Evolutionary conservation across 2,888 invertebrate species (phyloP), one percentile per base, ranked within the genome.

Genomic region (Microdon myrmicae): DNA sequence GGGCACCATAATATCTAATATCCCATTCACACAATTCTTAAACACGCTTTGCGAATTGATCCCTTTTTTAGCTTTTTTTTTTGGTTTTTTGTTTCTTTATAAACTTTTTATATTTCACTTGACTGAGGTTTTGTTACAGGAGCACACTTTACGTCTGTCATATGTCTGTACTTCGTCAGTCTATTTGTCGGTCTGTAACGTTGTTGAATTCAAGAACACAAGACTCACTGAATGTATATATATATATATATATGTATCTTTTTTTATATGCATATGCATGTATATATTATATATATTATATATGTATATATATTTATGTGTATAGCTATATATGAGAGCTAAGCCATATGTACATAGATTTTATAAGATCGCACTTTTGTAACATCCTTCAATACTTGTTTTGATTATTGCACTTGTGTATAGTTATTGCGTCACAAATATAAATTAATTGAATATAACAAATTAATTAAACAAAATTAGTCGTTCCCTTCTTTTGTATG

Each of bases 71-170:
- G 22, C 32, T 32, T 32, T 19, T 37, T 38, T 37, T 41, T n/a
- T n/a, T n/a, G n/a, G n/a, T n/a, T n/a, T n/a, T n/a, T 49, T 44
- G 35, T 34, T 37, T 55, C 48, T 55, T 55, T 34, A 20, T 39
- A 45, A 39, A 28, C 39, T 31, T 35, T 49, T 56, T 35, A 41
- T 35, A 54, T 54, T 47, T 56, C 38, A 56, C 34, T 49, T 55
- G n/a, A n/a, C n/a, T n/a, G n/a, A n/a, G n/a, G n/a, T n/a, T n/a
- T n/a, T n/a, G n/a, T n/a, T n/a, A n/a, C n/a, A n/a, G n/a, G n/a
- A 35, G 8, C 31, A 31, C 45, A 23, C 39, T 19, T 39, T 20
- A 14, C 32, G 7, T 28, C 17, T 25, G 28, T 44, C 12, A 25
- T 16, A 14, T 34, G 3, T 31, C 20, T 23, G 14, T 31, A 47